phyloP scores from a whole-genome alignment of 2,888 invertebrate genomes.

The Ophion slaviceki region DNA sequence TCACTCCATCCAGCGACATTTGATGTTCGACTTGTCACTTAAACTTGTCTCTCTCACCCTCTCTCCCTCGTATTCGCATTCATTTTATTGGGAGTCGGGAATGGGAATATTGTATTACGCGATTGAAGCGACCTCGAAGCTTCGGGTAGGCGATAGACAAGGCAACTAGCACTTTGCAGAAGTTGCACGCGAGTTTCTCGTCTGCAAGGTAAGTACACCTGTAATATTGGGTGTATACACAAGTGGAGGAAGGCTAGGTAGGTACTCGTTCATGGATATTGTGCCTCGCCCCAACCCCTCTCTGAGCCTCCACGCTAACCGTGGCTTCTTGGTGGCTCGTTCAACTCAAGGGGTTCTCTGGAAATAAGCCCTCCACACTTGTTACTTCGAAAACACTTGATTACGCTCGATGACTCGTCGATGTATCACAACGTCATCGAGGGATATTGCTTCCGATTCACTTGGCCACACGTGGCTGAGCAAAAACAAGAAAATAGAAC shows the following conservation, averaged over 20 bases:
- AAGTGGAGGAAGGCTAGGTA: conserved; percentile 5
- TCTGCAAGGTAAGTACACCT: conserved; percentile 25
- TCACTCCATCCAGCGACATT: conserved; percentile 43
- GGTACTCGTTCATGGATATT: not conserved
- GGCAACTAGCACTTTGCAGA: not conserved
- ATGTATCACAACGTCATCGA: conserved; percentile 23
- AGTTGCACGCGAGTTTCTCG: conserved; percentile 40
- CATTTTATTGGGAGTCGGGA: not conserved
- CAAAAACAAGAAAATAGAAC: not conserved
- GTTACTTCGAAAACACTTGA: conserved; percentile 37
- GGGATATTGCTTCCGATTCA: not conserved
- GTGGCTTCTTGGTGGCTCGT: conserved; percentile 13
- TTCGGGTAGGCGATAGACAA: not conserved
- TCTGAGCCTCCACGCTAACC: not conserved
- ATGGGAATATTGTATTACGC: conserved; percentile 72
- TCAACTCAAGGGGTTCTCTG: conserved; percentile 30
- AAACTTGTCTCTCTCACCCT: not conserved
- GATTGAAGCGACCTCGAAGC: conserved; percentile 69
- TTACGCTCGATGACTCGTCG: conserved; percentile 49
- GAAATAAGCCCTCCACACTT: conserved; percentile 28
- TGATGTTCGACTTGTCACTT: conserved; percentile 37
- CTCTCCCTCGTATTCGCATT: not conserved
- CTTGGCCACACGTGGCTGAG: not conserved
- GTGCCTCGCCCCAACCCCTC: not conserved
- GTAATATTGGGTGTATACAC: conserved; percentile 7